phyloP scores from a whole-genome alignment of 2,113 vertebrate species.

The Gambusia holbrooki region DNA sequence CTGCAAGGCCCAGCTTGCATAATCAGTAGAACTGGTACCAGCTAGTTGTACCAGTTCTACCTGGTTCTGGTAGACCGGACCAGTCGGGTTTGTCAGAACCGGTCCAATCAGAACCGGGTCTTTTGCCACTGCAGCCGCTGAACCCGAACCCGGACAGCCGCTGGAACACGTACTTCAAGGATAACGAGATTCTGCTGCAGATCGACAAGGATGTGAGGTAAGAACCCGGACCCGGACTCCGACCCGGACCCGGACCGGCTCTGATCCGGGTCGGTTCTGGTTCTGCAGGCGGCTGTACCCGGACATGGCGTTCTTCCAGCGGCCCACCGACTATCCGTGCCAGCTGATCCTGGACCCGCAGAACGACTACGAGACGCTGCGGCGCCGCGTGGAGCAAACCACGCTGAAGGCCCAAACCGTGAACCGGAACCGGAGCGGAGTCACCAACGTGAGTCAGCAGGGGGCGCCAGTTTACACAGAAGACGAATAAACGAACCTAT shows the following conservation, averaged over 20 bases:
- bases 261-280: not conserved
- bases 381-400: slow-evolving; percentile 92
- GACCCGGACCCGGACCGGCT: too few relatives aligned
- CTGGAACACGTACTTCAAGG: slow-evolving; percentile 98
- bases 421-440: slow-evolving; percentile 92
- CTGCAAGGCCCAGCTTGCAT: too few relatives aligned
- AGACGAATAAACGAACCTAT: too few relatives aligned
- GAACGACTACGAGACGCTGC: slow-evolving; percentile 95
- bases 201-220: slow-evolving; percentile 99
- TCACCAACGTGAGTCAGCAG: slow-evolving; percentile 89
- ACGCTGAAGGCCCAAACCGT: slow-evolving; percentile 95
- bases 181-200: slow-evolving; percentile 96
- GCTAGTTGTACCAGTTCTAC: too few relatives aligned
- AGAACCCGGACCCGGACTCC: not conserved
- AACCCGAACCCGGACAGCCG: slow-evolving; percentile 96
- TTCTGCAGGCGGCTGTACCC: slow-evolving; percentile 89
- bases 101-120: not conserved
- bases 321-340: slow-evolving; percentile 92
- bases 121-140: slow-evolving; percentile 83
- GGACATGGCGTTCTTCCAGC: slow-evolving; percentile 97
- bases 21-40: too few relatives aligned
- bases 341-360: slow-evolving; percentile 94
- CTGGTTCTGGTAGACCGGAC: not conserved
- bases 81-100: not conserved
- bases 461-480: too few relatives aligned